Base-by-base conservation (phyloP, 2,797 vertebrate species). In the Anabacerthia variegaticeps region DNA sequence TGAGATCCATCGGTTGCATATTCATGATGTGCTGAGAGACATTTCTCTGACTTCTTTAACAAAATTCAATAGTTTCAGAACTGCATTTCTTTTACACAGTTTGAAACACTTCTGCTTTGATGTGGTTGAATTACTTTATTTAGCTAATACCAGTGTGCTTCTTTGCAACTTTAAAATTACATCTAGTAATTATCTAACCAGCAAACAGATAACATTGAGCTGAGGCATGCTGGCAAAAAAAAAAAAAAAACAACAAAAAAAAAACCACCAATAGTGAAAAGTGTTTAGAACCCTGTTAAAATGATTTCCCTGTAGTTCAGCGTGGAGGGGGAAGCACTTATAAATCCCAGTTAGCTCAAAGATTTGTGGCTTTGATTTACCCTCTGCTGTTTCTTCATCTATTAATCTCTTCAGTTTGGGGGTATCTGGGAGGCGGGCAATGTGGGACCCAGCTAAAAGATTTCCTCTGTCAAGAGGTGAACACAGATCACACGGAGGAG, bases 21-120 rank as follows among this genome's bases (percentile, higher is more conserved):
- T 67, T 85, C 56, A 10, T 9, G 21, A 63, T 67, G 22, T 63
- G 48, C 46, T 69, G 32, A 12, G 30, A 65, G 59, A 54, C 27
- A 37, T 58, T 90, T 34, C 6, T 78, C 69, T 92, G 91, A 79
- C 37, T 68, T 74, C 61, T 91, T 89, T 69, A 81, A 71, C 30
- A 89, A 73, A 89, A 94, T 63, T 32, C 27, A 92, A 8, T 48
- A 56, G 77, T 96, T 95, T 93, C 95, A 89, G 30, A 84, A 93
- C 32, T 79, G 71, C 63, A 84, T 88, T 88, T 96, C 62, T 77
- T 92, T 87, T 83, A 80, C 73, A 63, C 46, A 52, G 58, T 90
- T 95, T 95, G 88, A 94, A 88, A 90, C 62, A 41, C 63, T 96
- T 87, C 12, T 76, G 51, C 95, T 94, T 95, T 88, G 78, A 93